These are phyloP conservation scores for Conus ventricosus DNA, from an alignment of 1,140 invertebrate species.

Conservation along the genomic window DNA sequence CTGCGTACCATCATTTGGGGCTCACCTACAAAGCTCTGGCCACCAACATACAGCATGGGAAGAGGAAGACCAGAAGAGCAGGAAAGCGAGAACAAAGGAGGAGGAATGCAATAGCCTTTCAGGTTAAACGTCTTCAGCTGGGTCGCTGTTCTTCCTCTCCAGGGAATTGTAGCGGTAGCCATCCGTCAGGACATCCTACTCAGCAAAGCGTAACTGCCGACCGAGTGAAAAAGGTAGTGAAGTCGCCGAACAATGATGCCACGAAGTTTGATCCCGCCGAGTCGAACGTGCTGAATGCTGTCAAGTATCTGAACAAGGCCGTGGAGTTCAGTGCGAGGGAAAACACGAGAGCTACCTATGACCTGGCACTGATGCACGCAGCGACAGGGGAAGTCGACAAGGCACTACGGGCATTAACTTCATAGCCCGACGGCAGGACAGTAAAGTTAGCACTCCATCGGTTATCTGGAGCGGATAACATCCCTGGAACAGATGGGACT, in stretches of 20 bases:
- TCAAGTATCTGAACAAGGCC: background rate
- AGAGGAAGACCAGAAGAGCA: background rate
- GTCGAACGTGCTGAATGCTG: background rate
- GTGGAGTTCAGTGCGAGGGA: background rate
- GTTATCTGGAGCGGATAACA: background rate
- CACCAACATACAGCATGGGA: background rate
- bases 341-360: conserved; percentile 6
- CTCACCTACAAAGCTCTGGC: conserved; percentile 17
- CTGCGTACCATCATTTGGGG: conserved; percentile 12
- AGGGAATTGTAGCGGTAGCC: background rate
- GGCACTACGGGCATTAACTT: background rate
- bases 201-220: background rate
- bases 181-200: background rate
- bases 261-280: background rate
- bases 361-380: conserved; percentile 8
- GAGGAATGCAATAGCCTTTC: background rate
- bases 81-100: background rate
- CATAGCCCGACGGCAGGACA: background rate
- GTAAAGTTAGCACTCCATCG: background rate
- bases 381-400: background rate
- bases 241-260: background rate
- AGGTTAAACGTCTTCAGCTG: no score
- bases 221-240: background rate
- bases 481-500: conserved; percentile 9
- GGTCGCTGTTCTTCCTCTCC: background rate